Evolutionary conservation across 2,888 invertebrate genomes (phyloP).

Genomic region (Dryocosmus kuriphilus): DNA sequence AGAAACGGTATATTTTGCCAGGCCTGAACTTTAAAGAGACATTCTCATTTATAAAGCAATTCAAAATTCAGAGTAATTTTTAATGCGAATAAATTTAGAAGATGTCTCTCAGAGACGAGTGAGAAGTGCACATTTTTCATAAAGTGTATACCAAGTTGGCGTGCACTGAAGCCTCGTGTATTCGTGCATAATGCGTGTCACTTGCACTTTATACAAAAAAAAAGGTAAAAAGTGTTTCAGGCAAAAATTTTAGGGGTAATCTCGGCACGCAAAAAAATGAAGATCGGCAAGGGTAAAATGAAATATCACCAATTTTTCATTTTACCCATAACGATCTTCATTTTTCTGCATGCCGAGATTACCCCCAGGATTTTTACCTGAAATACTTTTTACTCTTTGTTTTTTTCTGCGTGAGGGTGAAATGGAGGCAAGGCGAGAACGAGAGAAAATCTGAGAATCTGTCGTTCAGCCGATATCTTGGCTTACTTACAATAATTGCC

Average conservation of each 20-base stretch:
- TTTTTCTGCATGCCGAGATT: too few species aligned
- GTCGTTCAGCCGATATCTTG: constrained; percentile 49
- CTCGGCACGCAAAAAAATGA: too few species aligned
- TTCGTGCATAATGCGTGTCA: constrained; percentile 1
- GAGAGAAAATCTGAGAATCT: constrained; percentile 29
- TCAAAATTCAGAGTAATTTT: not conserved
- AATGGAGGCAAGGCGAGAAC: constrained; percentile 48
- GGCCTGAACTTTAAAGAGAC: not conserved
- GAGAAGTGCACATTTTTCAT: not conserved
- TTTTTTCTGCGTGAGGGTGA: too few species aligned
- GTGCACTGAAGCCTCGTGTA: constrained; percentile 19
- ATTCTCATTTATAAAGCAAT: too few species aligned
- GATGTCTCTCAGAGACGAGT: not conserved
- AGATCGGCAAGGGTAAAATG: too few species aligned
- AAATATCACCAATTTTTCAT: too few species aligned
- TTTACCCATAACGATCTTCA: too few species aligned
- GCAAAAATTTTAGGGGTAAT: too few species aligned
- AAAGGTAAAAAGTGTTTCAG: too few species aligned
- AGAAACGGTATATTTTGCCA: not conserved
- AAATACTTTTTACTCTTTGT: too few species aligned
- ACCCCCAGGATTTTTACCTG: too few species aligned
- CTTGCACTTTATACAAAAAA: constrained; percentile 43
- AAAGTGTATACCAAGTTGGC: not conserved
- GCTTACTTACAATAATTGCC: constrained; percentile 72
- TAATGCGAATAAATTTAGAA: not conserved